phyloP scores from a whole-genome alignment of 92 coral and sea anemone species.

The Umimayanthus kanabou region DNA sequence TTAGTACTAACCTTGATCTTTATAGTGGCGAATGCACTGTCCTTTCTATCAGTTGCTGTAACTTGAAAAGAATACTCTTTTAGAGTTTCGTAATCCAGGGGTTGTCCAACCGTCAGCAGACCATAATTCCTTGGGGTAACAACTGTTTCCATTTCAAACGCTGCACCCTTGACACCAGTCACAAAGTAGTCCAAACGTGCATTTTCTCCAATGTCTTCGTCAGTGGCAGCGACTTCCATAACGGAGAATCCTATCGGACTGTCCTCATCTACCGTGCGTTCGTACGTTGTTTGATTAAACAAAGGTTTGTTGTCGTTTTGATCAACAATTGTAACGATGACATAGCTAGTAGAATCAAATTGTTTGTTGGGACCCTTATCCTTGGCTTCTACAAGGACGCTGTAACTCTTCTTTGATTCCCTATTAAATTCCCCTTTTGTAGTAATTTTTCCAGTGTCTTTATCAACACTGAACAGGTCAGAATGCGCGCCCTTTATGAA shows the following conservation, averaged over 20 bases:
- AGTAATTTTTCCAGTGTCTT: slow-evolving; percentile 51
- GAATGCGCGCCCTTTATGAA: slow-evolving; percentile 6
- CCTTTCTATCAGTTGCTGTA: slow-evolving; percentile 80
- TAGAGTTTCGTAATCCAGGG: slow-evolving; percentile 73
- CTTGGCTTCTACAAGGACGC: slow-evolving; percentile 51
- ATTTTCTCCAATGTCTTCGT: slow-evolving; percentile 85
- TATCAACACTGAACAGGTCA: slow-evolving; percentile 40
- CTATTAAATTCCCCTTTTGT: slow-evolving; percentile 69
- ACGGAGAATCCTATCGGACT: slow-evolving; percentile 62
- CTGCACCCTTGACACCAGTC: slow-evolving; percentile 73
- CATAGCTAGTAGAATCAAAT: slow-evolving; percentile 44
- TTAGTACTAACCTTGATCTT: slow-evolving; percentile 55
- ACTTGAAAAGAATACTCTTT: slow-evolving; percentile 60
- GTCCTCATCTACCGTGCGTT: slow-evolving; percentile 68
- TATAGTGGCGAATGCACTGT: slow-evolving; percentile 61
- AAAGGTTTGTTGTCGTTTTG: slow-evolving; percentile 81
- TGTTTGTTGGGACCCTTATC: slow-evolving; percentile 63
- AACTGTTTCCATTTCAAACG: slow-evolving; percentile 71
- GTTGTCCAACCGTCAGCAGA: slow-evolving; percentile 63
- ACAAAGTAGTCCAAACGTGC: slow-evolving; percentile 82
- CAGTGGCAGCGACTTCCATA: slow-evolving; percentile 61
- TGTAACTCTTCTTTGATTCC: slow-evolving; percentile 53
- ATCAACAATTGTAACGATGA: slow-evolving; percentile 73
- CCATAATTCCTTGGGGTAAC: slow-evolving; percentile 59
- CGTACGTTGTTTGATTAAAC: slow-evolving; percentile 57